A percentile compares a stretch with the other conserved stretches of the same genome.
Conservation (phyloP, 2,888 invertebrate species). For the Pseudococcus longispinus region DNA sequence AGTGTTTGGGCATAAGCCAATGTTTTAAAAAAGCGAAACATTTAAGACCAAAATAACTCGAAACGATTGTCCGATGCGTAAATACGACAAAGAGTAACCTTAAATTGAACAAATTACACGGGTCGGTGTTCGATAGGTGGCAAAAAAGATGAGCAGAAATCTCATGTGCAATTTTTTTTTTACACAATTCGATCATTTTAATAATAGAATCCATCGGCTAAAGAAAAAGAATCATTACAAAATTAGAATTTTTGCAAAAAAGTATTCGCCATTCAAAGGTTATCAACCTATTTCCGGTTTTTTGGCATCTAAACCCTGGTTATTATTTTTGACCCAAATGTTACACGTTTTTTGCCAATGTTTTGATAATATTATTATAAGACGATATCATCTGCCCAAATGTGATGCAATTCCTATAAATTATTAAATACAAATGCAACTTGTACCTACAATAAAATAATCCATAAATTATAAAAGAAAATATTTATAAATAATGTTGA, state of each 20-base stretch:
- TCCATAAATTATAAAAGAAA: neutral
- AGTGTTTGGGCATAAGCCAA: neutral
- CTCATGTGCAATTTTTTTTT: neutral
- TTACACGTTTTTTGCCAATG: neutral
- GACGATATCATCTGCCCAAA: neutral
- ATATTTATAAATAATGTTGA: neutral
- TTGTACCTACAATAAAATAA: neutral
- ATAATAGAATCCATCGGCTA: constrained; percentile 82
- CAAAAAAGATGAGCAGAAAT: neutral
- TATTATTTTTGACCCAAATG: constrained; percentile 22
- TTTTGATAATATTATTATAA: neutral
- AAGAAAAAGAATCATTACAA: neutral
- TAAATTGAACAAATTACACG: constrained; percentile 14
- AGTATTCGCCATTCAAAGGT: neutral
- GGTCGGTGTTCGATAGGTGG: neutral
- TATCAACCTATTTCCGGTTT: neutral
- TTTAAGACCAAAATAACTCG: constrained; percentile 47
- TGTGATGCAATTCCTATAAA: neutral
- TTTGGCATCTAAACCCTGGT: constrained; percentile 9
- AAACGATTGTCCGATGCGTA: constrained; percentile 21
- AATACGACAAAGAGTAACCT: constrained; percentile 41
- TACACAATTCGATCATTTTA: constrained; percentile 69
- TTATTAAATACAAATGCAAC: neutral
- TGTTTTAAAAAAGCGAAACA: constrained; percentile 42
- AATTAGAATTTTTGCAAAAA: neutral